A percentile compares a stretch with the other conserved stretches of the same genome.
Evolutionary conservation across 2,888 invertebrate species (phyloP).

Genomic region (Atethmia centrago): DNA sequence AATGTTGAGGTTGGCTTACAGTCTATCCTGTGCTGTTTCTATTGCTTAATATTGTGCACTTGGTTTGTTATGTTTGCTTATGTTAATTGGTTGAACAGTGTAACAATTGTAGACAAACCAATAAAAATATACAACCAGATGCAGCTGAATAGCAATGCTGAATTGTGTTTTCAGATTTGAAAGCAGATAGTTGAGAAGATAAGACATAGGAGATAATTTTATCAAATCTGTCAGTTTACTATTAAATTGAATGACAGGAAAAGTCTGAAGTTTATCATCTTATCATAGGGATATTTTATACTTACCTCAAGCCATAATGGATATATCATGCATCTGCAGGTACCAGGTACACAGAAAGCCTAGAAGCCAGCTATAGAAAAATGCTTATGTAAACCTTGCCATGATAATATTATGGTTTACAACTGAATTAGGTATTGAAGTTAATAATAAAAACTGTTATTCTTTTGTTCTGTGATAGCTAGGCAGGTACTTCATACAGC

Average conservation of each 20-base stretch:
- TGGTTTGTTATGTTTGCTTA: too few species aligned
- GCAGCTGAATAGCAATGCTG: background rate
- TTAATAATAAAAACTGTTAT: background rate
- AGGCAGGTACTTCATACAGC: background rate
- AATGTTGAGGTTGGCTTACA: background rate
- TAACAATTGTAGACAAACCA: too few species aligned
- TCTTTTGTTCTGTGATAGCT: conserved; percentile 10
- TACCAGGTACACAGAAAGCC: background rate
- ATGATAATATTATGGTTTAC: background rate
- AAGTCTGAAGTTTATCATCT: background rate
- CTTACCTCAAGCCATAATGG: background rate
- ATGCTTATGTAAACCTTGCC: background rate
- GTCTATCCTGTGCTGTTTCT: too few species aligned
- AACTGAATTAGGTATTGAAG: background rate
- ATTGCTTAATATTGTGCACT: too few species aligned
- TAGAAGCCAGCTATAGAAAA: background rate
- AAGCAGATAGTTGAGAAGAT: conserved; percentile 12
- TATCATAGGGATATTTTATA: background rate
- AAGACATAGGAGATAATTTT: background rate
- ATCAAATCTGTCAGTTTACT: background rate
- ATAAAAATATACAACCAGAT: too few species aligned
- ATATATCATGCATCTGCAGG: background rate
- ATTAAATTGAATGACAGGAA: background rate
- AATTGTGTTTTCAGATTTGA: conserved; percentile 5
- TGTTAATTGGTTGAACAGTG: too few species aligned